Evolutionary conservation across 2,888 invertebrate species (phyloP).

Genomic region (Zygaena filipendulae): DNA sequence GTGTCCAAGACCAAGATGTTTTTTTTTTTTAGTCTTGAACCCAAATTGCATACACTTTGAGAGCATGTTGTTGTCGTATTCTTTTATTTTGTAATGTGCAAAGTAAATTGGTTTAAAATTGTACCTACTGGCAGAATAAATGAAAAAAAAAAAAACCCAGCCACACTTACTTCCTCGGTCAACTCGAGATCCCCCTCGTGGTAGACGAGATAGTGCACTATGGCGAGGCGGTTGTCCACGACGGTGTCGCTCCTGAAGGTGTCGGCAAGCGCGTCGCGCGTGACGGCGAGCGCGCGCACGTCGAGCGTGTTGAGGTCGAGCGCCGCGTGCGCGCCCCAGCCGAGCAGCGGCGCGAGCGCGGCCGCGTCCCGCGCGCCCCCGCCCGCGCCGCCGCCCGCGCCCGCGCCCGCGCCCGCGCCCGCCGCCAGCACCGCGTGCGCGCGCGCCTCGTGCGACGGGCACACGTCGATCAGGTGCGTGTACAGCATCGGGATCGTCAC

Average conservation of each 20-base stretch:
- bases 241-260: conserved; percentile 75
- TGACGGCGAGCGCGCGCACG: conserved; percentile 73
- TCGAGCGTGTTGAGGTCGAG: conserved; percentile 79
- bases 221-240: conserved; percentile 79
- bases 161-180: conserved; percentile 72
- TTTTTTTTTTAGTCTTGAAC: no score
- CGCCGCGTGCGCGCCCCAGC: conserved; percentile 62
- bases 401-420: conserved; percentile 61
- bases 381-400: conserved; percentile 80
- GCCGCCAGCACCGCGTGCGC: conserved; percentile 80
- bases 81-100: no score
- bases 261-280: conserved; percentile 74
- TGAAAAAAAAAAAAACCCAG: no score
- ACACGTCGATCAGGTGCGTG: conserved; percentile 87
- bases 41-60: no score
- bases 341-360: conserved; percentile 74
- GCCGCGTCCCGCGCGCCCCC: conserved; percentile 65
- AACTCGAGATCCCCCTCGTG: conserved; percentile 81
- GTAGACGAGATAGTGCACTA: conserved; percentile 84
- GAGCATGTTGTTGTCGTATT: no score
- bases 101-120: no score
- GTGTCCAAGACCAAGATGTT: no score
- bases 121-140: no score
- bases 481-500: conserved; percentile 87
- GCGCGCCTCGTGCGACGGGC: conserved; percentile 84